phyloP scores from a whole-genome alignment of 2,888 invertebrate species.

The Drosophila planitibia region DNA sequence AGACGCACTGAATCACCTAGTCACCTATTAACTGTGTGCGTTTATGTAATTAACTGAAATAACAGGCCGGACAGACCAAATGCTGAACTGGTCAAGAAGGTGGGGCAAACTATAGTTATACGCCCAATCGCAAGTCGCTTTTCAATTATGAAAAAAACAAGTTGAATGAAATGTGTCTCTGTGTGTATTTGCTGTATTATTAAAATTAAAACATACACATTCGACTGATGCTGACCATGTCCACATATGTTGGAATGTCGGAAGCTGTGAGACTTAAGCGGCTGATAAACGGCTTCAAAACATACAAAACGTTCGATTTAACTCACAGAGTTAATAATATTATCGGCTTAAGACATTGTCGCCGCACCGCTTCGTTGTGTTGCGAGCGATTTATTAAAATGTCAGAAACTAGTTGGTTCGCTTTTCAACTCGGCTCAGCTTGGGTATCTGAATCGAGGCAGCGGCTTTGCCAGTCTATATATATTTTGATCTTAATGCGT shows the following conservation, averaged over 20 bases:
- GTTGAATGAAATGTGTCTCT: conserved; percentile 32
- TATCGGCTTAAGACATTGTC: conserved; percentile 80
- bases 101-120: conserved; percentile 5
- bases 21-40: conserved; percentile 64
- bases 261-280: conserved; percentile 69
- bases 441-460: conserved; percentile 7
- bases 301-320: conserved; percentile 79
- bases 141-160: conserved; percentile 60
- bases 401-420: conserved; percentile 76
- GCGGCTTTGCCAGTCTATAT: conserved; percentile 52
- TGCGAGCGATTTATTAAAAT: conserved; percentile 78
- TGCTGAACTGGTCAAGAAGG: not conserved
- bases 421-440: conserved; percentile 44
- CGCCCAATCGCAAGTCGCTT: conserved; percentile 42
- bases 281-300: conserved; percentile 77
- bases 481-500: conserved; percentile 80
- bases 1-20: conserved; percentile 59
- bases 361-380: conserved; percentile 70
- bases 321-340: conserved; percentile 78
- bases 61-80: conserved; percentile 28
- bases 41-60: conserved; percentile 73
- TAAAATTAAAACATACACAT: conserved; percentile 42
- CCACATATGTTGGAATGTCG: conserved; percentile 58
- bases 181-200: conserved; percentile 35
- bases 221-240: conserved; percentile 6